Conservation (phyloP, 2,113 vertebrate genomes). For the Australoheros scitulus region DNA sequence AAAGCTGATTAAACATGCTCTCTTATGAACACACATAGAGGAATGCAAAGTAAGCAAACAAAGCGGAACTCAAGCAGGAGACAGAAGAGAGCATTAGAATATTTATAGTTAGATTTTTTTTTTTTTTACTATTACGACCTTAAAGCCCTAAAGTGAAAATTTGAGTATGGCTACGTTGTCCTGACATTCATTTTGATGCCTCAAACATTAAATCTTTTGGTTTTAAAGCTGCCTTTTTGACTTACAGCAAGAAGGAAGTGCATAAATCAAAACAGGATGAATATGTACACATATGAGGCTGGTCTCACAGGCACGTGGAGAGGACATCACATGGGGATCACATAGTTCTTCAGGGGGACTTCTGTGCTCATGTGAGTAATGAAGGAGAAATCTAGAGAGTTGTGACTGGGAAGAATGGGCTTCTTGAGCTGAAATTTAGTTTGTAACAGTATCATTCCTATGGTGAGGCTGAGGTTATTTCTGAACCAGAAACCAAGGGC, state of each 20-base stretch:
- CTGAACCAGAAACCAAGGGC: not conserved
- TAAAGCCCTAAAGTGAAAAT: constrained; percentile 15
- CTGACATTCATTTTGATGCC: constrained; percentile 15
- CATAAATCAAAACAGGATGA: constrained; percentile 19
- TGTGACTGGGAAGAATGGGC: not conserved
- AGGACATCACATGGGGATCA: constrained; percentile 6
- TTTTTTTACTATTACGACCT: constrained; percentile 17
- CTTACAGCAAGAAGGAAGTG: not conserved
- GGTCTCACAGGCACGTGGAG: constrained; percentile 2
- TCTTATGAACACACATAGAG: constrained; percentile 61
- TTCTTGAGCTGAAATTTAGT: not conserved
- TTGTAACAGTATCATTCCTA: not conserved
- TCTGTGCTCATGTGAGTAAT: not conserved
- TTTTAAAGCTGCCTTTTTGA: not conserved
- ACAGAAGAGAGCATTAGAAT: constrained; percentile 57
- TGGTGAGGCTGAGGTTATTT: not conserved
- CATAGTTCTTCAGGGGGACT: not conserved
- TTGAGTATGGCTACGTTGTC: not conserved
- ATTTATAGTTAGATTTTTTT: constrained; percentile 48
- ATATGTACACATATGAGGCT: not conserved
- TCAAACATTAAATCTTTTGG: not conserved
- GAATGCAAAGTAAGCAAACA: constrained; percentile 77
- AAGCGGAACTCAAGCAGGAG: constrained; percentile 63
- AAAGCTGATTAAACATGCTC: constrained; percentile 70
- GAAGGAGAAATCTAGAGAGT: not conserved